Evolutionary conservation across 1,140 invertebrate species (phyloP), one percentile per base, ranked within the genome.

Genomic region (Anadara kagoshimensis): DNA sequence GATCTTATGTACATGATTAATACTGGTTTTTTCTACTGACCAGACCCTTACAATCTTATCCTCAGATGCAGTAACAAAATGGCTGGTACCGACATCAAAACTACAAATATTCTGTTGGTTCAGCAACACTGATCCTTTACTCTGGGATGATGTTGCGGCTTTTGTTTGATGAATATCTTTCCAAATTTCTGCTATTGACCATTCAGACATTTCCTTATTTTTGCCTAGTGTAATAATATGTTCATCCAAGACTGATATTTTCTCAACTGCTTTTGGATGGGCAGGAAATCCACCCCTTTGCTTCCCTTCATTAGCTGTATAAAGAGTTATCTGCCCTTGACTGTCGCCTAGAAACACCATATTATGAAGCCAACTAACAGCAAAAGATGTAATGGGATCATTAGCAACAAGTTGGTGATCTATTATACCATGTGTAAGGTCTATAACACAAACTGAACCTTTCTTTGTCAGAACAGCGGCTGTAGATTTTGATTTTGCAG

Each of bases 291-390:
- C 43, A n/a, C 73, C 71, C 18, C 59, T 26, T 18, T 66, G 63
- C 45, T 67, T 57, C 12, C 75, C 65, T n/a, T 43, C 64, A 10
- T 53, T 53, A 12, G 53, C 36, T 47, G 78, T 76, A 59, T 76
- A 85, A 22, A 83, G 12, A 29, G 43, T 64, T 14, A 85, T 72
- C 12, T 68, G 54, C 20, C 81, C 78, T n/a, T 68, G 63, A 8
- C 51, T 16, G 41, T 81, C 75, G 16, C 78, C 75, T 45, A 83
- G n/a, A 12, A 85, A 26, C 12, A 75, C 73, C 12, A 71, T 24
- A 43, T 72, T 51, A 29, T 79, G 49, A 36, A 77, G 76, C 78
- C 83, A 83, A 22, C 61, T 47, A 22, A 83, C 58, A 24, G 63
- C 59, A 47, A 79, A 64, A n/a, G 51, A 58, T 26, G 65, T 49